Percentiles rank a stretch among this genome's conserved stretches.
phyloP scores from a whole-genome alignment of 2,797 vertebrate species.

The Arremon aurantiirostris region DNA sequence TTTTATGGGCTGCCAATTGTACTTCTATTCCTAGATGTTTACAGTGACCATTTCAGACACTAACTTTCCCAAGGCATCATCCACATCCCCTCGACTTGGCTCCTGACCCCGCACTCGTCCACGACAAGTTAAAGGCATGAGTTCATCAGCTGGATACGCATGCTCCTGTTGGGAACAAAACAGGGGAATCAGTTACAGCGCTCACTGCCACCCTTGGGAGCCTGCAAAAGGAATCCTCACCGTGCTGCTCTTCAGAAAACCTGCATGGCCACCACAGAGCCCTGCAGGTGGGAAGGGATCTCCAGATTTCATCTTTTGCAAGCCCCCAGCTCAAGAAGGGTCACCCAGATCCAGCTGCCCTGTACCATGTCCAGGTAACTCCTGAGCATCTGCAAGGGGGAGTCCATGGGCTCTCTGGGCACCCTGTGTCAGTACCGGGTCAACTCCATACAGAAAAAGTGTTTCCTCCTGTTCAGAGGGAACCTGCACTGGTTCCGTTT shows the following conservation, averaged over 20 bases:
- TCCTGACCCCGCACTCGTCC: conserved; percentile 94
- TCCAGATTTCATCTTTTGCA: neutral
- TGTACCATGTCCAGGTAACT: neutral
- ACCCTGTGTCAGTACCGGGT: neutral
- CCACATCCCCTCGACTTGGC: conserved; percentile 94
- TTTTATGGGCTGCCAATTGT: neutral
- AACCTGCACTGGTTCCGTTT: fast-evolving
- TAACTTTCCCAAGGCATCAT: conserved; percentile 97
- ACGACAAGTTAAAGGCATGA: conserved; percentile 97
- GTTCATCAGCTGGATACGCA: conserved; percentile 96
- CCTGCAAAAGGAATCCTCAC: neutral
- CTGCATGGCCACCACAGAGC: neutral
- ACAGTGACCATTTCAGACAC: conserved; percentile 52
- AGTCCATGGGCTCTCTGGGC: neutral
- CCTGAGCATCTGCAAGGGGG: neutral
- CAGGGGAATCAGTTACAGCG: neutral
- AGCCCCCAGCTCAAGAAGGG: neutral
- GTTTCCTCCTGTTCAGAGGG: neutral
- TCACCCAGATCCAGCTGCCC: neutral
- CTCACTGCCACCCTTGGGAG: neutral
- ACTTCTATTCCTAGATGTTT: neutral
- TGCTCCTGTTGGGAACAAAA: conserved; percentile 82
- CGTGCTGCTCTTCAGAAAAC: neutral
- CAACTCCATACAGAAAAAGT: neutral
- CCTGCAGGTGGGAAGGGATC: neutral